phyloP scores from a whole-genome alignment of 2,113 vertebrate species.

The Machaerirhynchus nigripectus region DNA sequence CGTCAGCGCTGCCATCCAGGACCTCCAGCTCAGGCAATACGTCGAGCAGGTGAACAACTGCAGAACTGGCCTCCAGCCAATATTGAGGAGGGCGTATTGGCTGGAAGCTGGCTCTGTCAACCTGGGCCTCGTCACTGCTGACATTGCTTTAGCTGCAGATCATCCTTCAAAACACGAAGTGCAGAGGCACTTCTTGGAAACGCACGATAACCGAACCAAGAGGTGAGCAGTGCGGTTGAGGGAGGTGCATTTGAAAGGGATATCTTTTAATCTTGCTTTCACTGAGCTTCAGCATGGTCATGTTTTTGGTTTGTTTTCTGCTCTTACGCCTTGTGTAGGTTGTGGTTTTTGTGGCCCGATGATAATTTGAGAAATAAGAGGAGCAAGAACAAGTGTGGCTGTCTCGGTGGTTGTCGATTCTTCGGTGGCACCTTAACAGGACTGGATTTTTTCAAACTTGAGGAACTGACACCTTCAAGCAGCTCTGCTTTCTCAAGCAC shows the following conservation, averaged over 20 bases:
- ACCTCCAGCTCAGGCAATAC: slow-evolving; percentile 88
- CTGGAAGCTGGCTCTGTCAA: slow-evolving; percentile 93
- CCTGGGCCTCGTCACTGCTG: slow-evolving; percentile 92
- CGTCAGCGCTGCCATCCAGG: slow-evolving; percentile 90
- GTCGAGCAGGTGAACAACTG: slow-evolving; percentile 85
- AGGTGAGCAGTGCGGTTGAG: slow-evolving; percentile 70
- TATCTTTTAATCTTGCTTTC: neutral
- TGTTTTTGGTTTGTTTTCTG: neutral
- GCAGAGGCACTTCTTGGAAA: slow-evolving; percentile 94
- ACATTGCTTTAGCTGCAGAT: slow-evolving; percentile 91
- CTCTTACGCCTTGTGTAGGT: slow-evolving; percentile 63
- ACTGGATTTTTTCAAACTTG: slow-evolving; percentile 91
- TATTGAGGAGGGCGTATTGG: slow-evolving; percentile 90
- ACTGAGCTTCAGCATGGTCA: neutral
- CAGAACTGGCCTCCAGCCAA: slow-evolving; percentile 79
- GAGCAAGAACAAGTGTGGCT: slow-evolving; percentile 91
- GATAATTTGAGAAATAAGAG: slow-evolving; percentile 85
- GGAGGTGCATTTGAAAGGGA: neutral
- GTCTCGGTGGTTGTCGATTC: slow-evolving; percentile 94
- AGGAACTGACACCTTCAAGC: slow-evolving; percentile 91
- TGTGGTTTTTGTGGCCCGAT: slow-evolving; percentile 98
- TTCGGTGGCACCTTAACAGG: slow-evolving; percentile 88
- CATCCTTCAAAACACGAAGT: slow-evolving; percentile 92
- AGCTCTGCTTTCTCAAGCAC: slow-evolving; percentile 89
- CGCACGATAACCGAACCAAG: slow-evolving; percentile 87